Evolutionary conservation across 1,140 invertebrate species (phyloP), one percentile per base, ranked within the genome.

Genomic region (Brachionus calyciflorus): DNA sequence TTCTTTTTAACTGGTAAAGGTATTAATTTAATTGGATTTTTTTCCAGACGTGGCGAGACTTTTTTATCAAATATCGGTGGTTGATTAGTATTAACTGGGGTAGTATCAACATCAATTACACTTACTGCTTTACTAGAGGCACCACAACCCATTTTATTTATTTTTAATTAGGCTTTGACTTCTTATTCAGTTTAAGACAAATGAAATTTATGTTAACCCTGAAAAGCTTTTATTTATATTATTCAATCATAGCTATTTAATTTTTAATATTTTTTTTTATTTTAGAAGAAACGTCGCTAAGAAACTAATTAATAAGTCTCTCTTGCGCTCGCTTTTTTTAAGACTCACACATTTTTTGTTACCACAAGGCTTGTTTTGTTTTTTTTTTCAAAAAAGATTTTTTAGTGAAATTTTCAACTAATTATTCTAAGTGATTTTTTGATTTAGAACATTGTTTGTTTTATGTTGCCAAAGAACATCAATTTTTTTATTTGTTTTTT

Each of bases 221-320:
- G n/a, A n/a, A n/a, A n/a, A n/a, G n/a, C n/a, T n/a, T n/a, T n/a
- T n/a, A n/a, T n/a, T n/a, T n/a, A n/a, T n/a, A n/a, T n/a, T n/a
- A n/a, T n/a, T n/a, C n/a, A n/a, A n/a, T 37, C n/a, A 60, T 33
- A 33, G 30, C 37, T 60, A 55, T 55, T 28, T 55, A 55, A n/a
- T 55, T 26, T 24, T 28, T 55, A 12, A 55, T 37, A 21, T 53
- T 53, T 19, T 24, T 60, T 60, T 49, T 17, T 49, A 7, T 9
- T 6, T 12, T 19, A 17, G 19, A 60, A 19, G 9, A 21, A 65
- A 65, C 12, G 60, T 65, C 60, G 60, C 60, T 65, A 44, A 46
- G 60, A 41, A 65, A 65, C 60, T 30, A 65, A 65, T 65, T 65
- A 65, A 65, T 60, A 33, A 37, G 55, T 60, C 30, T 37, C 37